These are phyloP conservation scores for Psilopogon haemacephalus DNA, from an alignment of 2,113 vertebrate genomes.

Conservation along the genomic window DNA sequence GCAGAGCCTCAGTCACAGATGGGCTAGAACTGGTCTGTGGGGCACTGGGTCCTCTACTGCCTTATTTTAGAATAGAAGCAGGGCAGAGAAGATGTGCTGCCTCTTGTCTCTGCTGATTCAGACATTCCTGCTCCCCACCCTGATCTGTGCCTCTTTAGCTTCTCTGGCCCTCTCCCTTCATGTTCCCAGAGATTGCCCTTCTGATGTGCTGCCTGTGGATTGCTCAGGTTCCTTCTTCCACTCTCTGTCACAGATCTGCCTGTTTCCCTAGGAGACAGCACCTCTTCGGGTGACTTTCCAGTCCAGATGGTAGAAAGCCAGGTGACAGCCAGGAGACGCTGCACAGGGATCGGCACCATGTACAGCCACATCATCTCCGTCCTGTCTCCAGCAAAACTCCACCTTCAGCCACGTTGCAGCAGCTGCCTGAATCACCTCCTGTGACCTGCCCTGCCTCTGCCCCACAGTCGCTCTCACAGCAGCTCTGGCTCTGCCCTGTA, in stretches of 20 bases:
- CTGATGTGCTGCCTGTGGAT: not conserved
- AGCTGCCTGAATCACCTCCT: not conserved
- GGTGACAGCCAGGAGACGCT: accelerated
- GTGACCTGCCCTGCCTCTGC: not conserved
- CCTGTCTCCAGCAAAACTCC: not conserved
- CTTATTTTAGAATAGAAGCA: not conserved
- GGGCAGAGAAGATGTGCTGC: not conserved
- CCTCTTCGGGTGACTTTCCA: not conserved
- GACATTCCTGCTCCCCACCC: not conserved
- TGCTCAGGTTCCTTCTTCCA: not conserved
- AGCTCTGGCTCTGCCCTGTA: not conserved
- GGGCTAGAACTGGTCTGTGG: not conserved
- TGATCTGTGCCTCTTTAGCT: not conserved
- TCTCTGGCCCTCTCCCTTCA: not conserved
- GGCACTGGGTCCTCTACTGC: not conserved
- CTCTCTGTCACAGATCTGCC: not conserved
- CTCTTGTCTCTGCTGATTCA: not conserved
- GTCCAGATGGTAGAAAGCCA: not conserved
- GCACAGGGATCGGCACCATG: accelerated
- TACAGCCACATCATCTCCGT: conserved; percentile 1
- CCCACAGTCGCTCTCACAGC: not conserved
- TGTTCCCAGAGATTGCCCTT: not conserved
- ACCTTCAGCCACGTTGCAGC: not conserved
- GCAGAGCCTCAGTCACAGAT: not conserved
- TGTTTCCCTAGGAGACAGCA: not conserved